Evolutionary conservation across 2,113 vertebrate species (phyloP), one percentile per base, ranked within the genome.

Genomic region (Oreochromis spilurus): DNA sequence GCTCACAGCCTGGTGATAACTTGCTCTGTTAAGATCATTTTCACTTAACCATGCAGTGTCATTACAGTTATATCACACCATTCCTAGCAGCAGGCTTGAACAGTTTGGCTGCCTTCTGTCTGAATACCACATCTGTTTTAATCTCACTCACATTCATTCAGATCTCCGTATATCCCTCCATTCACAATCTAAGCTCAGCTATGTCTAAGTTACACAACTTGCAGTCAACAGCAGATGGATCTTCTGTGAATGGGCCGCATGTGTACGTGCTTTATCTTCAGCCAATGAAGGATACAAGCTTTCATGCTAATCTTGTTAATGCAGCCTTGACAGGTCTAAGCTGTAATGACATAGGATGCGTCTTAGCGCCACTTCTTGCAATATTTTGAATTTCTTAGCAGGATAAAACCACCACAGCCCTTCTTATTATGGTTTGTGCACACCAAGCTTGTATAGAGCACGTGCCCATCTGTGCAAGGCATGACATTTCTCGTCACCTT

Each of bases 281-380:
- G 62, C 54, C 82, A 13, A 2, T 40, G 67, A 84, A 62, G 70
- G 77, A 57, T 36, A 62, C 50, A n/a, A 79, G 53, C 81, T 85
- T 87, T 89, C 34, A 57, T n/a, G 40, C 60, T 93, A 86, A 94
- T 87, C 93, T 90, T 7, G 84, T 75, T 91, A 91, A 92, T 89
- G 54, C 87, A 26, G 34, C 40, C 65, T 78, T 91, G 92, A 93
- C 94, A 94, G 62, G 34, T 85, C 79, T 90, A 75, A 90, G 75
- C 91, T 90, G 67, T 48, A 36, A 75, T 89, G 70, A 92, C 81
- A 87, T 57, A 83, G 57, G 34, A 79, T 72, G 62, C 45, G 34
- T 88, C 50, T 88, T 57, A 85, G 55, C 6, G 3, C 72, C 11
- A 45, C 55, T 87, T 86, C 55, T 38, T 86, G 84, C 29, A 67